Base-by-base conservation (phyloP, 2,113 vertebrate species). In the Geothlypis trichas region DNA sequence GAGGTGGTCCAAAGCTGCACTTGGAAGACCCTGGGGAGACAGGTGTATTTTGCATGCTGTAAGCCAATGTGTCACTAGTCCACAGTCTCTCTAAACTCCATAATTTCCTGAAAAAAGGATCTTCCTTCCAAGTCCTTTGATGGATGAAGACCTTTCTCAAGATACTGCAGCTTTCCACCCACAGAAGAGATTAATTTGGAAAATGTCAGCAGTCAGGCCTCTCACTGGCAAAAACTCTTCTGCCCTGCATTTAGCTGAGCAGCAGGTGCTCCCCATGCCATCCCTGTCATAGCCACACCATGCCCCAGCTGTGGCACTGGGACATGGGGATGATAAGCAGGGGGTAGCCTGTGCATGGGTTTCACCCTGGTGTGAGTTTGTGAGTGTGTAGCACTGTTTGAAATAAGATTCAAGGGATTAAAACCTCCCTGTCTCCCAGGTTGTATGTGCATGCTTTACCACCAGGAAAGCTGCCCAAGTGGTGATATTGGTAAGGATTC, bases 241-340 rank as follows among this genome's bases (percentile, higher is more conserved):
- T 75, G 42, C 19, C 15, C n/a, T 69, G 33, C 8, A 6, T 37
- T 83, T 28, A 71, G 26, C 26, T 35, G 57, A 80, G 81, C n/a
- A 91, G 41, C 35, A 80, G 41, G 49, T 44, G 14, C 28, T 73
- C 35, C 22, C n/a, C 62, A 27, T 61, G 52, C 52, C 7, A 3
- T 62, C 41, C 37, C 22, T 75, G 30, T 10, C 41, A 46, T 44
- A 31, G 44, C 55, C 6, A 61, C 20, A 8, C 0, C 0, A 49
- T 0, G 5, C 22, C 27, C 0, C 0, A 13, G 18, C 0, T 59
- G 35, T 61, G 72, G 30, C 26, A 30, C 28, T 85, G 47, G 39
- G 30, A 65, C 5, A 1, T 14, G n/a, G 14, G 39, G 21, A 39
- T 51, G 54, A 51, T 59, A 39, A n/a, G 20, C 35, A 41, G 33